Percentiles rank a stretch among this genome's conserved stretches.
Evolutionary conservation across 2,113 vertebrate species (phyloP).

Genomic region (Prunella himalayana): DNA sequence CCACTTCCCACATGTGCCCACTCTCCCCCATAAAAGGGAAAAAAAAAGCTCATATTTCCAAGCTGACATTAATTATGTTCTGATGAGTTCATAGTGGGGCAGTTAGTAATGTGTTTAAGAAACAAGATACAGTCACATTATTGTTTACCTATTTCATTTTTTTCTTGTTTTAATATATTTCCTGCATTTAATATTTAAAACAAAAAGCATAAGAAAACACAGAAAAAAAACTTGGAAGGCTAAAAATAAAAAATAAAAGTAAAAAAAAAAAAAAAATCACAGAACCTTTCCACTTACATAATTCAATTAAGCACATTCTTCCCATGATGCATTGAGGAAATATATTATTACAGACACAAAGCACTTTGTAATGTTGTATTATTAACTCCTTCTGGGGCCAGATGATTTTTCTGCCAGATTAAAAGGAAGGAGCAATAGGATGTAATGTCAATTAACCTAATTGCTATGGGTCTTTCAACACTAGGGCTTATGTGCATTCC

Average conservation of each 20-base stretch:
- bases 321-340: not conserved
- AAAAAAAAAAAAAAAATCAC: not conserved
- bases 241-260: not conserved
- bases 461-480: not conserved
- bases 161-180: not conserved
- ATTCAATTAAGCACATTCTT: constrained; percentile 15
- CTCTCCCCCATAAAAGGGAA: rapidly evolving
- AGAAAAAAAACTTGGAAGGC: not conserved
- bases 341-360: not conserved
- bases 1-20: not conserved
- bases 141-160: not conserved
- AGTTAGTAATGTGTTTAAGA: not conserved
- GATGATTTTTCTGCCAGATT: not conserved
- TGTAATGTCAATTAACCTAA: not conserved
- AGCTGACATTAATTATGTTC: not conserved
- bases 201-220: not conserved
- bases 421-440: not conserved
- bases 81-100: not conserved
- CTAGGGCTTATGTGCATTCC: not conserved
- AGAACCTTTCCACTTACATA: not conserved
- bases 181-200: constrained; percentile 20
- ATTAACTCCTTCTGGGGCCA: constrained; percentile 19
- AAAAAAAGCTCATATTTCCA: not conserved
- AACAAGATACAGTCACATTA: not conserved
- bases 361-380: constrained; percentile 1